A percentile compares a stretch with the other conserved stretches of the same genome.
Evolutionary conservation across 2,797 vertebrate genomes (phyloP).

Genomic region (Malurus splendens): DNA sequence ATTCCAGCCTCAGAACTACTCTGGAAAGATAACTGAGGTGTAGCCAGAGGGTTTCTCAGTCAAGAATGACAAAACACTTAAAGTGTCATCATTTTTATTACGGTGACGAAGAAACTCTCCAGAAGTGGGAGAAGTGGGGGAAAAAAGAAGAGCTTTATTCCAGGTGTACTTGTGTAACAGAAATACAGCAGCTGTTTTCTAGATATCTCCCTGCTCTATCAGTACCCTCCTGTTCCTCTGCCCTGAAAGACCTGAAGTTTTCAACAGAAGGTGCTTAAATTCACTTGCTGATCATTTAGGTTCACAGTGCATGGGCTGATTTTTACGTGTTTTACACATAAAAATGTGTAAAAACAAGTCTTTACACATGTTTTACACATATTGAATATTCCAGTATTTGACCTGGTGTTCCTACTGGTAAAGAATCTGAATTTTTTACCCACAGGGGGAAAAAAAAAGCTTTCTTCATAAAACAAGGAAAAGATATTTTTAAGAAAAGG

Average conservation of each 20-base stretch:
- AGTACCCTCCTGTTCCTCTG: background rate
- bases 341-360: too few relatives aligned
- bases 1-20: background rate
- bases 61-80: background rate
- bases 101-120: background rate
- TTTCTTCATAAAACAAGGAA: background rate
- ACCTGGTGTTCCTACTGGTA: background rate
- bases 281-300: background rate
- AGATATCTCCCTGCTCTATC: background rate
- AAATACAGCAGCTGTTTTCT: background rate
- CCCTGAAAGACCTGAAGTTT: background rate
- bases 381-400: background rate
- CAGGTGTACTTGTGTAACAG: background rate
- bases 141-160: accelerated
- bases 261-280: background rate
- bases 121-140: accelerated
- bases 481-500: background rate
- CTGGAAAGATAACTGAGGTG: background rate
- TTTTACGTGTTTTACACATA: background rate
- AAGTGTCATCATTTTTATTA: background rate
- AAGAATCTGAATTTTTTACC: background rate
- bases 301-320: background rate
- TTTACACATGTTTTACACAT: background rate
- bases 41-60: background rate
- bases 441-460: accelerated